phyloP scores from a whole-genome alignment of 2,888 invertebrate species.

The Brachycybe producta region DNA sequence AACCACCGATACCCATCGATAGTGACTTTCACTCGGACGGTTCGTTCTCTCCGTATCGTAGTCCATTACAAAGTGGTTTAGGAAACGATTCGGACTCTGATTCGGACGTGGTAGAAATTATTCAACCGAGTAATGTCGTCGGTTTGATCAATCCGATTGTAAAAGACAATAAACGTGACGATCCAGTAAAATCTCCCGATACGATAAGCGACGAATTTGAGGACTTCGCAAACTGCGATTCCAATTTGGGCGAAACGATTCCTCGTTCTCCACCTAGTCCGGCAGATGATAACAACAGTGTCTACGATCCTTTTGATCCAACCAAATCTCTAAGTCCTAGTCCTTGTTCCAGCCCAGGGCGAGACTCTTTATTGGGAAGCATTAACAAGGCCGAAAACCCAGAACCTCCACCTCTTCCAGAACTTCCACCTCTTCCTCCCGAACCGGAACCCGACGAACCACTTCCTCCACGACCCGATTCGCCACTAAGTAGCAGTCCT shows the following conservation, averaged over 20 bases:
- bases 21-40: conserved; percentile 3
- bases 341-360: conserved; percentile 30
- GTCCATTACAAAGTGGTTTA: no score
- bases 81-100: conserved; percentile 61
- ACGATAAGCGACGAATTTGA: conserved; percentile 3
- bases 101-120: conserved; percentile 27
- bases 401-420: conserved; percentile 21
- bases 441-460: conserved; percentile 23
- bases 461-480: conserved; percentile 13
- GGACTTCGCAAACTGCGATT: conserved; percentile 7
- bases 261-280: conserved; percentile 23
- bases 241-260: conserved; percentile 4
- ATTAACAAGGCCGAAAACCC: conserved; percentile 17
- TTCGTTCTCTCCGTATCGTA: conserved; percentile 1
- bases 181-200: conserved; percentile 4
- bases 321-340: conserved; percentile 56
- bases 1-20: conserved; percentile 31
- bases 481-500: neutral
- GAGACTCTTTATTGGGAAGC: conserved; percentile 18
- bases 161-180: neutral
- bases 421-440: conserved; percentile 23
- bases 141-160: neutral
- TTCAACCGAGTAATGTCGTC: neutral
- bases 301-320: conserved; percentile 83
- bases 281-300: conserved; percentile 31